Conservation (phyloP, 2,888 invertebrate genomes). For the Pristionchus japonicus region DNA sequence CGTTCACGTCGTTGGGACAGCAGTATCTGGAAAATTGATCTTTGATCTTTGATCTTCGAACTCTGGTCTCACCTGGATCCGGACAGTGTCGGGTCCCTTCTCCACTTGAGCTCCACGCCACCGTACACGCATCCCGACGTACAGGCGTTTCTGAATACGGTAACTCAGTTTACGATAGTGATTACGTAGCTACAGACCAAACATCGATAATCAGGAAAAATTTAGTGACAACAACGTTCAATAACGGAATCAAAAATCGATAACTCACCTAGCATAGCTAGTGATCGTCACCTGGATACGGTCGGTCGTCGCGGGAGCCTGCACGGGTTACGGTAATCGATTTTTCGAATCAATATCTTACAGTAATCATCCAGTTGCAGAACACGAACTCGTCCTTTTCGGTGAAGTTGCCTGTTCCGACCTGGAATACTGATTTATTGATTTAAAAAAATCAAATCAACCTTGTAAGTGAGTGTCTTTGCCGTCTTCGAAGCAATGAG, state of each 20-base stretch:
- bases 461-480: neutral
- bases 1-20: constrained; percentile 54
- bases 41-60: neutral
- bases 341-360: neutral
- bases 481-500: neutral
- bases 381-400: constrained; percentile 44
- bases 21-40: constrained; percentile 53
- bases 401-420: neutral
- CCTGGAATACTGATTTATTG: neutral
- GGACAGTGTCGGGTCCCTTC: constrained; percentile 57
- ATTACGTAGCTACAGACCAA: no score
- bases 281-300: constrained; percentile 45
- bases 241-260: neutral
- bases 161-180: no score
- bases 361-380: constrained; percentile 47
- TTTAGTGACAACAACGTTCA: neutral
- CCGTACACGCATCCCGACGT: constrained; percentile 66
- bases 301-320: constrained; percentile 14
- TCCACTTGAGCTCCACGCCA: constrained; percentile 67
- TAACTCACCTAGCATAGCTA: constrained; percentile 12
- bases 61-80: constrained; percentile 55
- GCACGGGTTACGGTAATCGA: neutral
- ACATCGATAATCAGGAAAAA: no score
- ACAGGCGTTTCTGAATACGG: constrained; percentile 25
- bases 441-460: neutral